phyloP scores from a whole-genome alignment of 2,113 vertebrate genomes.

The Nipponia nippon region DNA sequence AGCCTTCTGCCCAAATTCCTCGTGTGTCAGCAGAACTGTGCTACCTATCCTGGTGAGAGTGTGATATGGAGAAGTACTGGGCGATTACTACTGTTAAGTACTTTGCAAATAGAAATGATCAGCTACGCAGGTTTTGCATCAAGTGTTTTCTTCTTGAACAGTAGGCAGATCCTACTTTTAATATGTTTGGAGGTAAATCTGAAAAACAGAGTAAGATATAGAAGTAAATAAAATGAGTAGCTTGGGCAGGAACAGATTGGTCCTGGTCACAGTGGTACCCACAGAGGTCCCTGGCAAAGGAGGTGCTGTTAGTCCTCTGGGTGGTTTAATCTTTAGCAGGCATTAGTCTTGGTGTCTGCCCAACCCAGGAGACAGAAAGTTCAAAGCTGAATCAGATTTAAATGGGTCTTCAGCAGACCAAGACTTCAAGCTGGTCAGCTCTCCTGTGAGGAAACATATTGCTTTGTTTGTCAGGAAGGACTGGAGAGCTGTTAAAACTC shows the following conservation, averaged over 20 bases:
- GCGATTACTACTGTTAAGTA: not conserved
- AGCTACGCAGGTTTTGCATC: not conserved
- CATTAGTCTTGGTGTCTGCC: not conserved
- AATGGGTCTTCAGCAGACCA: not conserved
- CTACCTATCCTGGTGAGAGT: not conserved
- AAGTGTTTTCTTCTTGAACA: not conserved
- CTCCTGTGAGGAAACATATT: not conserved
- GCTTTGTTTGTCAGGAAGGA: not conserved
- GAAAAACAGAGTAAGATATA: not conserved
- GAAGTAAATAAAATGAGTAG: not conserved
- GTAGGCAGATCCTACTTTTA: not conserved
- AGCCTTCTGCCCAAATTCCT: not conserved
- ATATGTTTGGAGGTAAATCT: not conserved
- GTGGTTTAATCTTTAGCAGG: not conserved
- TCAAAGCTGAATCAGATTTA: not conserved
- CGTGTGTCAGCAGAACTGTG: not conserved
- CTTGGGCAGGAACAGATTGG: not conserved
- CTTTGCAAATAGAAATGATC: not conserved
- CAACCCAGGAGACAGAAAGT: not conserved
- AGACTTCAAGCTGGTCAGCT: not conserved
- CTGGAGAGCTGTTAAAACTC: not conserved
- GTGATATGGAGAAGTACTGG: not conserved
- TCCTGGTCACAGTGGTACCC: not conserved
- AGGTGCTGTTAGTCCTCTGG: not conserved
- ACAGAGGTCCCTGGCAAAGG: not conserved